phyloP scores from a whole-genome alignment of 2,797 vertebrate genomes.

The Cryptoblepharus egeriae region DNA sequence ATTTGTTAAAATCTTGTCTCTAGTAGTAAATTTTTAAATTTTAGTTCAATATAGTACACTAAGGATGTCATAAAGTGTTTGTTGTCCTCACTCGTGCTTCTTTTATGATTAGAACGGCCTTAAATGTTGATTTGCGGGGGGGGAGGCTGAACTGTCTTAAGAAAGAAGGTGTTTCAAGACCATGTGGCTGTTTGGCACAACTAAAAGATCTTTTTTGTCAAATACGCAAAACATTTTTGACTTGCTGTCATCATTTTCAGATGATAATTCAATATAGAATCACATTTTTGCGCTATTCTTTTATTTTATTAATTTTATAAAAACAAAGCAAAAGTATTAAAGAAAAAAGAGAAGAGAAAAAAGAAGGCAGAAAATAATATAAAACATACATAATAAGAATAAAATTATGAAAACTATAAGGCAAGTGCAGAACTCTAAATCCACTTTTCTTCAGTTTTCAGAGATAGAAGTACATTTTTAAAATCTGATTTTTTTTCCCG shows the following conservation, averaged over 20 bases:
- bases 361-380: too few species aligned
- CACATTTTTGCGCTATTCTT: too few species aligned
- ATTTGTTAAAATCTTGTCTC: too few species aligned
- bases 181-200: neutral
- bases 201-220: neutral
- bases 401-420: too few species aligned
- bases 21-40: too few species aligned
- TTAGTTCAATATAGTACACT: neutral
- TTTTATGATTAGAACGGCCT: neutral
- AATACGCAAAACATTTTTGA: neutral
- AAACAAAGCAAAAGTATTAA: too few species aligned
- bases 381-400: too few species aligned
- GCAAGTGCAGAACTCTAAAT: too few species aligned
- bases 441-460: too few species aligned
- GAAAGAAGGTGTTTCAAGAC: neutral
- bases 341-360: too few species aligned
- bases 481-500: neutral
- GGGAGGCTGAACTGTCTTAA: neutral
- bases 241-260: neutral
- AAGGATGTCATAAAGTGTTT: neutral
- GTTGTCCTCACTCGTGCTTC: neutral
- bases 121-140: neutral
- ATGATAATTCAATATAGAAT: neutral
- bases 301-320: too few species aligned
- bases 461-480: neutral